Evolutionary conservation across 2,888 invertebrate genomes (phyloP), one percentile per base, ranked within the genome.

Genomic region (Gymnoscelis rufifasciata): DNA sequence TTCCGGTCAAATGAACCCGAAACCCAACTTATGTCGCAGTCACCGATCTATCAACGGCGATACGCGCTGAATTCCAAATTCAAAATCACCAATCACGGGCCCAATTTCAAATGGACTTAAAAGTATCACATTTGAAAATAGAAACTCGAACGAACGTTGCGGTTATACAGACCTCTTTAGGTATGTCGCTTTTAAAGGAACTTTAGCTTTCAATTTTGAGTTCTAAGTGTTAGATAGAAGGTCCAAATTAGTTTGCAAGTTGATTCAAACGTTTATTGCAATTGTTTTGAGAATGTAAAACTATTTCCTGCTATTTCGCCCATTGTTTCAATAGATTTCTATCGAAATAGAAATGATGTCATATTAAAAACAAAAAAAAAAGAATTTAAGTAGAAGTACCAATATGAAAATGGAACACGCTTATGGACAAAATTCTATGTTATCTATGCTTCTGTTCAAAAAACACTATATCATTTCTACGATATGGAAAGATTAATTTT

Each of bases 301-400:
- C 78, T 79, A 83, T 84, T 83, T 84, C 84, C 83, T 84, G 83
- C 77, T 76, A 77, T 79, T 78, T 78, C 72, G 74, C 65, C 71
- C 74, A 78, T 80, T 79, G 78, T 74, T 56, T 56, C 28, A 42
- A 36, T 74, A 71, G 68, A 69, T 76, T 79, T 77, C 67, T 78
- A 71, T 75, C 19, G 69, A 68, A 71, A 59, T 57, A 57, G 44
- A 55, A 71, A 62, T 84, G 83, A 82, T 78, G 79, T 83, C 83
- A 82, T n/a, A n/a, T n/a, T n/a, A n/a, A n/a, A n/a, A n/a, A n/a
- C n/a, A n/a, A n/a, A n/a, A n/a, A n/a, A n/a, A n/a, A n/a, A n/a
- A n/a, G n/a, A n/a, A n/a, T n/a, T n/a, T n/a, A n/a, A n/a, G n/a
- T n/a, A n/a, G n/a, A n/a, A n/a, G n/a, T n/a, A n/a, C n/a, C n/a